phyloP scores from a whole-genome alignment of 2,888 invertebrate genomes.

The Miltochrista miniata region DNA sequence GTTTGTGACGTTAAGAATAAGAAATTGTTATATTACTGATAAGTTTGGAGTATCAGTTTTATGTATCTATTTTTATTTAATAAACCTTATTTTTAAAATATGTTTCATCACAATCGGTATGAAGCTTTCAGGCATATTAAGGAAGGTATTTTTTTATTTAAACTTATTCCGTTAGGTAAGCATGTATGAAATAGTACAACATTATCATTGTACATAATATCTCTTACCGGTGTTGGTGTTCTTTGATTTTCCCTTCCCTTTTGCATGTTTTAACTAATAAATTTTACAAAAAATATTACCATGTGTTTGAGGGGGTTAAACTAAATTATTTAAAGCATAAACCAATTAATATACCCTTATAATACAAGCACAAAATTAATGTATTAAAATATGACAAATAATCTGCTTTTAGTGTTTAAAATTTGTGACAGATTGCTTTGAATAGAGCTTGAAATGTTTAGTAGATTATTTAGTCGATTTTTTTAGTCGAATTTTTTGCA shows the following conservation, averaged over 20 bases:
- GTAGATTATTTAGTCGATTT: slow-evolving; percentile 34
- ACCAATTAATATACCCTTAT: not conserved
- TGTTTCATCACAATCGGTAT: slow-evolving; percentile 72
- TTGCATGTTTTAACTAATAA: slow-evolving; percentile 39
- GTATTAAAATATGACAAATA: slow-evolving; percentile 14
- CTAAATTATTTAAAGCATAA: slow-evolving; percentile 1
- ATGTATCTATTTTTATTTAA: slow-evolving; percentile 55
- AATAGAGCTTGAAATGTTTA: slow-evolving; percentile 18
- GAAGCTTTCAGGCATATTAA: slow-evolving; percentile 74
- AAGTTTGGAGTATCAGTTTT: slow-evolving; percentile 36
- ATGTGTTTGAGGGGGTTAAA: slow-evolving; percentile 18
- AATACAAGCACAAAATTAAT: not conserved
- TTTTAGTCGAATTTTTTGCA: slow-evolving; percentile 51
- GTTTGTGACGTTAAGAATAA: slow-evolving; percentile 27
- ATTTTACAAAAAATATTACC: slow-evolving; percentile 10
- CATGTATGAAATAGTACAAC: slow-evolving; percentile 73
- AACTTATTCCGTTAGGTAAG: slow-evolving; percentile 46
- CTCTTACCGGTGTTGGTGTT: slow-evolving; percentile 57
- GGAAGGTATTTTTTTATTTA: slow-evolving; percentile 11
- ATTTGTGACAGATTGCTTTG: slow-evolving; percentile 3
- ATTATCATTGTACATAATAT: slow-evolving; percentile 34
- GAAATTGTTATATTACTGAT: slow-evolving; percentile 35
- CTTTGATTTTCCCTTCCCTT: slow-evolving; percentile 30
- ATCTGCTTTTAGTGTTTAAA: slow-evolving; percentile 18
- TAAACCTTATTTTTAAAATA: slow-evolving; percentile 57